phyloP scores from a whole-genome alignment of 2,888 invertebrate genomes.

The Drosophila percnosoma region DNA sequence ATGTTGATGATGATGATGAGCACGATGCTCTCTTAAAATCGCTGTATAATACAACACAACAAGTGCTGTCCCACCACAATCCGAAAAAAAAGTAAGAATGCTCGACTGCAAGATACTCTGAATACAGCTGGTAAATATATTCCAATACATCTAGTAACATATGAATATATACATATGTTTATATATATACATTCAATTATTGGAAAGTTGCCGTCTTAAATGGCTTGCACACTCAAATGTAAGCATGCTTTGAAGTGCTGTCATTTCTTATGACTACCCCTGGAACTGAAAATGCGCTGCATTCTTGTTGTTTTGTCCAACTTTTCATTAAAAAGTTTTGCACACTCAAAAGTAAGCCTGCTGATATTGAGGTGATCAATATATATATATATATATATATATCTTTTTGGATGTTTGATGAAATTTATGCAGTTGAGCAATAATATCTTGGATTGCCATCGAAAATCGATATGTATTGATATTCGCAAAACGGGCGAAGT shows the following conservation, averaged over 20 bases:
- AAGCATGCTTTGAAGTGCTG: not conserved
- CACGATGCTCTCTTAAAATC: not conserved
- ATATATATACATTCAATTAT: not conserved
- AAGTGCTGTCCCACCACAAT: slow-evolving; percentile 35
- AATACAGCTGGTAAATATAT: not conserved
- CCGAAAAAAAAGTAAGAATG: not conserved
- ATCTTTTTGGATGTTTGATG: not conserved
- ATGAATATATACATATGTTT: not conserved
- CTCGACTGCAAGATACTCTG: not conserved
- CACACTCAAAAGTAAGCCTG: too few species aligned
- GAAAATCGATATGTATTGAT: not conserved
- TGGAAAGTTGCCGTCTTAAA: not conserved
- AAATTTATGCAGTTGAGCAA: not conserved
- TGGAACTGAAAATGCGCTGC: too few species aligned
- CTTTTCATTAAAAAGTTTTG: too few species aligned
- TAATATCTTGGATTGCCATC: not conserved
- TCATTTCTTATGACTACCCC: not conserved
- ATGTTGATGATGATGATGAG: not conserved
- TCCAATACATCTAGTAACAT: not conserved
- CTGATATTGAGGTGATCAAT: too few species aligned
- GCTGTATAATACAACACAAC: slow-evolving; percentile 14
- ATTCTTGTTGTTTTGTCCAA: too few species aligned
- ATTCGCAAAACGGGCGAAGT: not conserved
- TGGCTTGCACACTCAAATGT: not conserved
- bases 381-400: too few species aligned